Percentiles rank a stretch among this genome's conserved stretches.
Evolutionary conservation across 2,888 invertebrate genomes (phyloP).

Genomic region (Synanthedon myopaeformis): DNA sequence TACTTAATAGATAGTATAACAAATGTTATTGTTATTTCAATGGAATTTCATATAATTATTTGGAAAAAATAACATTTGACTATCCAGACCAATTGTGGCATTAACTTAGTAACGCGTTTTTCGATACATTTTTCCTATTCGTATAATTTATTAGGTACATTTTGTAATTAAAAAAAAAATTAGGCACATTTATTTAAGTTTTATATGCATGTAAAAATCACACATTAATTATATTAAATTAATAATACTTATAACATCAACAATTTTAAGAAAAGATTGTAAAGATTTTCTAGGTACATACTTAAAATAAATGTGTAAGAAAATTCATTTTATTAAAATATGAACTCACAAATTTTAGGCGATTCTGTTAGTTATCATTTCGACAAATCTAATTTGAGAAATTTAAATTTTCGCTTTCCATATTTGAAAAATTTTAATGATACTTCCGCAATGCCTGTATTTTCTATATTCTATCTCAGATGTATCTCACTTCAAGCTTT

Average conservation of each 20-base stretch:
- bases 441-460: too few species aligned
- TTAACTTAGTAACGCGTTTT: too few species aligned
- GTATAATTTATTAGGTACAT: conserved; percentile 6
- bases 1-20: too few species aligned
- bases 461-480: too few species aligned
- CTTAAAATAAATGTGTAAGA: conserved; percentile 8
- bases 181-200: conserved; percentile 20
- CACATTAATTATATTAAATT: conserved; percentile 9
- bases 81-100: too few species aligned
- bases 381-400: too few species aligned
- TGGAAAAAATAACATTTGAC: too few species aligned
- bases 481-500: too few species aligned
- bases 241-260: neutral
- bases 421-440: too few species aligned
- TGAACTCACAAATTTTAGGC: conserved; percentile 14
- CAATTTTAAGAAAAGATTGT: neutral
- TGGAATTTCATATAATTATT: too few species aligned
- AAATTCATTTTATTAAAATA: conserved; percentile 8
- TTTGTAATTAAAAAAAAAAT: conserved; percentile 2
- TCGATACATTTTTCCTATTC: neutral
- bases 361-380: conserved; percentile 3
- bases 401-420: too few species aligned
- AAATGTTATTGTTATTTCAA: too few species aligned
- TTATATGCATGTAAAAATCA: conserved; percentile 16
- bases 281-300: neutral